Evolutionary conservation across 2,113 vertebrate genomes (phyloP), one percentile per base, ranked within the genome.

Genomic region (Poicephalus meyeri): DNA sequence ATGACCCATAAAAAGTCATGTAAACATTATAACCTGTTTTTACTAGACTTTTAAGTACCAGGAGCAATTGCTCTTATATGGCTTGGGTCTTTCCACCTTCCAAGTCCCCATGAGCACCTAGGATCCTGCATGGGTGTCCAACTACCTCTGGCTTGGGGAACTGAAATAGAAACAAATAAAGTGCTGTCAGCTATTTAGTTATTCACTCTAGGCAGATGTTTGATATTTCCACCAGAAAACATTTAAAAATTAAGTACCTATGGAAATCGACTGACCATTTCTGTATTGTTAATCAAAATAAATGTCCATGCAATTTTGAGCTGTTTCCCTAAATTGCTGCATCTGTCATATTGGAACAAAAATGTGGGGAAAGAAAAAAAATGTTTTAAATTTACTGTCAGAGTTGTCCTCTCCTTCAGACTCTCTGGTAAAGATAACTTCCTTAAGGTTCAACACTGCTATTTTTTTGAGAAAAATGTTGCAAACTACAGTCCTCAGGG

Each of bases 21-120:
- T 98, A 98, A 98, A 98, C 97, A 98, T 97, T 97, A 97, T 98
- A 98, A 98, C 96, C 96, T 97, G 93, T 77, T 98, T 98, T 98
- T 97, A 98, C 97, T 97, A 97, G 98, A 89, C 90, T 91, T 97
- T 97, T 96, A 98, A 98, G 95, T 96, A 93, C 53, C 80, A 97
- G 96, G 95, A 98, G 97, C 97, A 97, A 98, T 97, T 98, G 97
- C 97, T 98, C 97, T 97, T 95, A 94, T 92, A 80, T 91, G 93
- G 89, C 85, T 97, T 96, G 94, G 88, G 92, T 94, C 84, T 96
- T 96, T 95, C 86, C 49, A 33, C 64, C 66, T 97, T 97, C 95
- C 94, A 84, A 81, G 83, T 77, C 95, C 96, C 88, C 52, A 9
- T 5, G 56, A 97, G 91, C 88, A 97, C 84, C 94, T 84, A 96